Evolutionary conservation across 2,888 invertebrate species (phyloP).

Genomic region (Drosophila subsilvestris): DNA sequence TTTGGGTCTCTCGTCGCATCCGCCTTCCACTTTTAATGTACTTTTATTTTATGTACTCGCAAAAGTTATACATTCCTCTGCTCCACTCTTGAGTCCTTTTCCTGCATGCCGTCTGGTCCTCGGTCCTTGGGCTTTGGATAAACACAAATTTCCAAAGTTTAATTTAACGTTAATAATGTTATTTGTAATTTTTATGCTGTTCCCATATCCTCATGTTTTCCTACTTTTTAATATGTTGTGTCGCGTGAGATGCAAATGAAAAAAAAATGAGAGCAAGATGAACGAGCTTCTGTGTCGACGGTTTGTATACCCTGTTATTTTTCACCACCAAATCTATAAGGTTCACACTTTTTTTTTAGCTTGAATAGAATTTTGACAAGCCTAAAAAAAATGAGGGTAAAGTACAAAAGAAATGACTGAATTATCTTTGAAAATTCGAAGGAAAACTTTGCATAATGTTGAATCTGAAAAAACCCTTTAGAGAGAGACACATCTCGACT

Average conservation of each 20-base stretch:
- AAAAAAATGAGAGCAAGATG: constrained; percentile 2
- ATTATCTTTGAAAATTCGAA: no score
- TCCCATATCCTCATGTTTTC: constrained; percentile 3
- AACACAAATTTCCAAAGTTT: constrained; percentile 69
- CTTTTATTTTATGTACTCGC: constrained; percentile 25
- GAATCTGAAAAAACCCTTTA: neutral
- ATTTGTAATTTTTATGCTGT: constrained; percentile 44
- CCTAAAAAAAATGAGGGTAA: no score
- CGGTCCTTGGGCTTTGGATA: constrained; percentile 14
- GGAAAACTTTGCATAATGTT: neutral
- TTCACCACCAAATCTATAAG: no score
- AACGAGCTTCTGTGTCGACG: neutral
- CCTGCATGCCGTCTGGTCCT: constrained; percentile 3
- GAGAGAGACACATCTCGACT: no score
- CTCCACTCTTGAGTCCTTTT: constrained; percentile 22
- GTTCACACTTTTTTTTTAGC: no score
- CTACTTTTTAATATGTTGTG: constrained; percentile 29
- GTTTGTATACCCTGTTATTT: neutral
- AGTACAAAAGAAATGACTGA: no score
- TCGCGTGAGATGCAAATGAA: constrained; percentile 37
- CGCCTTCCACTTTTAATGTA: constrained; percentile 33
- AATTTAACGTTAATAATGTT: constrained; percentile 78
- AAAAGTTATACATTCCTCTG: constrained; percentile 21
- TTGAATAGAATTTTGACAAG: no score
- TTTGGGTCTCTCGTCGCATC: constrained; percentile 35